Evolutionary conservation across 2,113 vertebrate species (phyloP), one percentile per base, ranked within the genome.

Genomic region (Mohoua ochrocephala): DNA sequence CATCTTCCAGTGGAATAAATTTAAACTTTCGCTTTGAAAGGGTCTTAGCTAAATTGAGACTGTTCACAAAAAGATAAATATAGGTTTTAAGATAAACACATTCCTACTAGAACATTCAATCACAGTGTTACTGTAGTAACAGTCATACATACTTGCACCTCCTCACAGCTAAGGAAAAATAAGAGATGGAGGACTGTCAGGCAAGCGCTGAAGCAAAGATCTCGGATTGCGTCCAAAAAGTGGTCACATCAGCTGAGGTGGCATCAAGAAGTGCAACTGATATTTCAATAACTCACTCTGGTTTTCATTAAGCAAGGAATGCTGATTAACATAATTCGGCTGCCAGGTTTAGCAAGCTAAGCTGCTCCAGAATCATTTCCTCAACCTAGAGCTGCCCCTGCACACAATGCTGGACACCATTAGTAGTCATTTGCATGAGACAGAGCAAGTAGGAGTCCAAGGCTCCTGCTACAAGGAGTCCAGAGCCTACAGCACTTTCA

Each of bases 241-340:
- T 4, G 20, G 82, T 86, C 84, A 78, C 52, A 84, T 76, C 87
- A 95, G 65, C 65, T 61, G 77, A 95, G 73, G 59, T 74, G 39
- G 64, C 53, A 95, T 39, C 49, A 59, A 74, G 45, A 52, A 70
- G 49, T 3, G 5, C 39, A 35, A 67, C 65, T 86, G 82, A 75
- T 81, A 86, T 78, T 78, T 88, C 49, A 85, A 27, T 69, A 80
- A 74, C 70, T 94, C 57, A n/a, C 24, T 83, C 69, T 67, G 33
- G 63, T 83, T 96, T 97, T 94, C 89, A 89, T 94, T 94, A 96
- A 91, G 42, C 31, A 85, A 80, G 67, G 67, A 82, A 87, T 50
- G 86, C 67, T n/a, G 52, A 95, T 67, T 86, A 63, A 81, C 80
- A 69, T 49, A 85, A 91, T 95, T 59, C 49, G 78, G 33, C 41